A percentile compares a stretch with the other conserved stretches of the same genome.
Conservation (phyloP, 2,797 vertebrate species). For the Lutjanus argentimaculatus region DNA sequence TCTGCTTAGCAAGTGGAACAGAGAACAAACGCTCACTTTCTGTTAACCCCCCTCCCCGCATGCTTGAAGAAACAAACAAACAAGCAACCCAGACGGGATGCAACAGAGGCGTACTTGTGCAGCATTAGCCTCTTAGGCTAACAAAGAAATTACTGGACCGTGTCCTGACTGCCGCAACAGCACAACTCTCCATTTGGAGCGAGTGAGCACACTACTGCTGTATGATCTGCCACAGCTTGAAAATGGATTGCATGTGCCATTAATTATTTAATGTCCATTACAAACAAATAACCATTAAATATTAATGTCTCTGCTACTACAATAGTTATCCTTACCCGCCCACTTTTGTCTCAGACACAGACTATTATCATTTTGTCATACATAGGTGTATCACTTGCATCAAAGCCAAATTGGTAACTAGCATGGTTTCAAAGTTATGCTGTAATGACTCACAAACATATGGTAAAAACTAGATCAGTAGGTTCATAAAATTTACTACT, state of each 20-base stretch:
- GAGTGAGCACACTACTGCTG: constrained; percentile 45
- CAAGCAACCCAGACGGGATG: constrained; percentile 59
- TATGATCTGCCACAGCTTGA: constrained; percentile 73
- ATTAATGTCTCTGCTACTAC: constrained; percentile 77
- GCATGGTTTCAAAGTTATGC: not conserved
- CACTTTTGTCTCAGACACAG: constrained; percentile 57
- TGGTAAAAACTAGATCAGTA: too few species aligned
- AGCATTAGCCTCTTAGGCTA: constrained; percentile 79
- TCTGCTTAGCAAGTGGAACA: constrained; percentile 81
- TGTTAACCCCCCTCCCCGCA: constrained; percentile 41
- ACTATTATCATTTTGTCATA: constrained; percentile 45
- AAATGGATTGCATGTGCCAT: constrained; percentile 85
- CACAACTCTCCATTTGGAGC: constrained; percentile 56
- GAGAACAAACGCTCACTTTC: constrained; percentile 75
- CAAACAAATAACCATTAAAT: constrained; percentile 86
- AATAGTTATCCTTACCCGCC: constrained; percentile 66
- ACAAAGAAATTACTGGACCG: constrained; percentile 67
- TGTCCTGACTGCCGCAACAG: constrained; percentile 39
- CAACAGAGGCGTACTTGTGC: constrained; percentile 76
- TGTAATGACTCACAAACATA: not conserved
- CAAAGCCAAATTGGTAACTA: constrained; percentile 1
- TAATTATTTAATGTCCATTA: constrained; percentile 88
- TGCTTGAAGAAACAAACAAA: constrained; percentile 80
- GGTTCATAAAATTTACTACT: not conserved
- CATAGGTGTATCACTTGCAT: constrained; percentile 48